Evolutionary conservation across 2,888 invertebrate genomes (phyloP), one percentile per base, ranked within the genome.

Genomic region (Nymphalis polychloros): DNA sequence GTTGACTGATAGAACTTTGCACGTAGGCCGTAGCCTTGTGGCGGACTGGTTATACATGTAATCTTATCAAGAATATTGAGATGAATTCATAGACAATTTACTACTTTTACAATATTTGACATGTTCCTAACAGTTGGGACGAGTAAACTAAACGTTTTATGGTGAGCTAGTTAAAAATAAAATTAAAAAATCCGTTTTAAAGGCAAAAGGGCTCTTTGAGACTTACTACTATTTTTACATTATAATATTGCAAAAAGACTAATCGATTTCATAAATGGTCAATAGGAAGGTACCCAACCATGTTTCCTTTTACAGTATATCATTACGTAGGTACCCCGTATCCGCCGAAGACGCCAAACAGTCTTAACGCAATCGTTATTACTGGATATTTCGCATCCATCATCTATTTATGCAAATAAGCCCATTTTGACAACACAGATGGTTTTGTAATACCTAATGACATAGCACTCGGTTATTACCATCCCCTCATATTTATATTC

Each of bases 341-440:
- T 27, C 31, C 31, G 31, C 20, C 19, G 41, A 55, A 41, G 10
- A 19, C 35, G 57, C 35, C 57, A 41, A 41, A 41, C 19, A 3
- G n/a, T 41, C 57, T 20, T 57, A 27, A 57, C 20, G 57, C 57
- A 41, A 57, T 27, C 16, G 16, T 20, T 19, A 57, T 19, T 35
- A 19, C 53, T 55, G 31, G 13, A 27, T 78, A 73, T 76, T 75
- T 73, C 74, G 76, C 72, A 70, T 76, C 78, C 77, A 79, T 82
- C 77, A 77, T 73, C 62, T 63, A 78, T 77, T 76, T 79, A 82
- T 78, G 76, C 23, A 84, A 86, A 87, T 86, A 82, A 81, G 75
- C 73, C 67, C 68, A 68, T 73, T 71, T 69, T 69, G 72, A 68
- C 50, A 57, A 61, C 49, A 73, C 75, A 80, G 80, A 79, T 75